Evolutionary conservation across 2,113 vertebrate genomes (phyloP).

Genomic region (Solea solea): DNA sequence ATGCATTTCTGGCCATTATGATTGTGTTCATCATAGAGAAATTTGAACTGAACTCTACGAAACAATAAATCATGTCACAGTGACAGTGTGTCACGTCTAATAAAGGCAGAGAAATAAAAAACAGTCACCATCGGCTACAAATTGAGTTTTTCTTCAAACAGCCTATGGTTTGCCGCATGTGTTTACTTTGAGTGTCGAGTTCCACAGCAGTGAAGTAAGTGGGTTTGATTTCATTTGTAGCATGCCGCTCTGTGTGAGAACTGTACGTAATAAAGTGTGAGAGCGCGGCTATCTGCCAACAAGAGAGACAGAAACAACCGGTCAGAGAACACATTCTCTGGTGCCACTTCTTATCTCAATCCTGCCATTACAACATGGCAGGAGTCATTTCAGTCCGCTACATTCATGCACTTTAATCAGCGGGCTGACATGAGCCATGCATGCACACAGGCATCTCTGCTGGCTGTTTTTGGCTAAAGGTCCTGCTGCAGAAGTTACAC

Average conservation of each 20-base stretch:
- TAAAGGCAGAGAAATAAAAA: neutral
- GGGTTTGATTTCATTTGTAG: slow-evolving; percentile 25
- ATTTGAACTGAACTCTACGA: neutral
- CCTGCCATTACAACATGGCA: slow-evolving; percentile 20
- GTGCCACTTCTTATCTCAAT: slow-evolving; percentile 34
- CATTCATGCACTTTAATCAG: slow-evolving; percentile 53
- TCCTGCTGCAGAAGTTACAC: neutral
- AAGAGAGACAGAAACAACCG: slow-evolving; percentile 17
- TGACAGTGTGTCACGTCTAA: neutral
- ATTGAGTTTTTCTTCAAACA: slow-evolving; percentile 3
- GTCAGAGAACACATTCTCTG: slow-evolving; percentile 28
- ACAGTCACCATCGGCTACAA: neutral
- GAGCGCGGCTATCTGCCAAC: slow-evolving; percentile 30
- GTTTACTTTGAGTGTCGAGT: slow-evolving; percentile 16
- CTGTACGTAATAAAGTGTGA: slow-evolving; percentile 13
- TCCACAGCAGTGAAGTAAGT: slow-evolving; percentile 7
- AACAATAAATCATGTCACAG: neutral
- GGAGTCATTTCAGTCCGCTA: slow-evolving; percentile 38
- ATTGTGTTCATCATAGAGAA: neutral
- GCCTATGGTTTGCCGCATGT: too few relatives aligned
- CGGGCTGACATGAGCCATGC: slow-evolving; percentile 12
- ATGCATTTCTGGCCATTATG: slow-evolving; percentile 26
- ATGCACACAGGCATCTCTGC: neutral
- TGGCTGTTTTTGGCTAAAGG: slow-evolving; percentile 1
- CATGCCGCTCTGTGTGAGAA: slow-evolving; percentile 24